Evolutionary conservation across 23 tunicate species (phyloP).

Genomic region (Halocynthia roretzi): DNA sequence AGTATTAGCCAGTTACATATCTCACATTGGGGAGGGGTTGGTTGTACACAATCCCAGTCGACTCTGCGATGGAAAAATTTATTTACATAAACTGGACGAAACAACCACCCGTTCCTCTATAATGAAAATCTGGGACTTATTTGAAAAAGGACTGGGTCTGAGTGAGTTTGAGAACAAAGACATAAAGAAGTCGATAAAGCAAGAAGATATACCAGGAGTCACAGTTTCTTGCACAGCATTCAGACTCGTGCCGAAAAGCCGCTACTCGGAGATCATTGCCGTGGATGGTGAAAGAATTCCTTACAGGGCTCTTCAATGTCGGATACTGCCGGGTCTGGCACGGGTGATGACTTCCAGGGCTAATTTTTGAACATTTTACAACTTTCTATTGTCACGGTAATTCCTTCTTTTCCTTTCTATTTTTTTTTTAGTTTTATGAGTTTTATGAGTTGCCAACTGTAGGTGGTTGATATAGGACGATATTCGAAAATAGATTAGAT

Average conservation of each 20-base stretch:
- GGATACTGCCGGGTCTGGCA: constrained; percentile 45
- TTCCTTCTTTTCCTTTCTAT: too few species aligned
- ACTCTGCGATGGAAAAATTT: constrained; percentile 42
- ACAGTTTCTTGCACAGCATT: constrained; percentile 44
- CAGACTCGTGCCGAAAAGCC: constrained; percentile 45
- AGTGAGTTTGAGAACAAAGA: background rate
- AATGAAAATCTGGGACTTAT: constrained; percentile 45
- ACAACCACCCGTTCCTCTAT: constrained; percentile 17
- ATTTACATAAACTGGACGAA: constrained; percentile 18
- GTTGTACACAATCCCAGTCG: constrained; percentile 6
- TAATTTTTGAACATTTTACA: background rate
- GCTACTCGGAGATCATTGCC: constrained; percentile 45
- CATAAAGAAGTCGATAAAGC: background rate
- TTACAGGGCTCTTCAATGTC: constrained; percentile 68
- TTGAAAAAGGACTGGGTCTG: constrained; percentile 59
- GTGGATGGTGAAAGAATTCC: constrained; percentile 71
- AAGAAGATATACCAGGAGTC: background rate
- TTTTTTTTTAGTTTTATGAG: too few species aligned
- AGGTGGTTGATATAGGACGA: too few species aligned
- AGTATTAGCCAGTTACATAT: constrained; percentile 28
- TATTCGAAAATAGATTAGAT: too few species aligned
- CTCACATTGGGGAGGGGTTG: constrained; percentile 37
- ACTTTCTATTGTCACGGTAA: too few species aligned
- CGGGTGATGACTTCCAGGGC: constrained; percentile 27
- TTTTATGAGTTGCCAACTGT: too few species aligned